These are phyloP conservation scores for Mixornis gularis DNA, from an alignment of 2,113 vertebrate genomes.

Conservation along the genomic window DNA sequence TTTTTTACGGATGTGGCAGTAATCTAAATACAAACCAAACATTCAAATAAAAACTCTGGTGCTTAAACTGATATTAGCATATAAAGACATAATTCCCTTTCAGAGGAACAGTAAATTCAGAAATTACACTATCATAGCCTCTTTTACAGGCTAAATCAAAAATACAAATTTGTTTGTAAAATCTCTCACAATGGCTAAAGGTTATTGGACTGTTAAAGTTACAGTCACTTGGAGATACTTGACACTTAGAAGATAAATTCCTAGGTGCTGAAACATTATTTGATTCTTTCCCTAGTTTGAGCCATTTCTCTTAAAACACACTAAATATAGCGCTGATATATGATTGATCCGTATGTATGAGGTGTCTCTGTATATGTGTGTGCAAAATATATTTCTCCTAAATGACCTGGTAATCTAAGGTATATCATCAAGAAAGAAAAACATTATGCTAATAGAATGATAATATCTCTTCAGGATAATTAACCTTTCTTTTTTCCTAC, in stretches of 20 bases:
- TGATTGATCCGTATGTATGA: neutral
- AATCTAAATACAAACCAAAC: neutral
- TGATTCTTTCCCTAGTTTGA: neutral
- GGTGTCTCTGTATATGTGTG: neutral
- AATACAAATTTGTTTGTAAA: neutral
- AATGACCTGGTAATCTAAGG: neutral
- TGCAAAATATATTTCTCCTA: neutral
- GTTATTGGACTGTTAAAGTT: neutral
- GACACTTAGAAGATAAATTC: neutral
- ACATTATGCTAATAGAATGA: neutral
- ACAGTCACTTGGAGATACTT: neutral
- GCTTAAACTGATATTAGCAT: neutral
- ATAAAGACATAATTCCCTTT: neutral
- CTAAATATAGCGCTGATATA: neutral
- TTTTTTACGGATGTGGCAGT: neutral
- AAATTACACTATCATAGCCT: neutral
- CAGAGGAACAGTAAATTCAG: neutral
- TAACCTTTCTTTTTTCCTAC: neutral
- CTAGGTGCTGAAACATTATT: neutral
- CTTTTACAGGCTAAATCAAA: neutral
- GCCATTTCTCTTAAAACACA: neutral
- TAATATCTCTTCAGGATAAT: neutral
- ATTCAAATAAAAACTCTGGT: neutral
- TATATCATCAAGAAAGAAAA: neutral
- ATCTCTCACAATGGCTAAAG: neutral